phyloP scores from a whole-genome alignment of 2,888 invertebrate species.

The Galeruca laticollis region DNA sequence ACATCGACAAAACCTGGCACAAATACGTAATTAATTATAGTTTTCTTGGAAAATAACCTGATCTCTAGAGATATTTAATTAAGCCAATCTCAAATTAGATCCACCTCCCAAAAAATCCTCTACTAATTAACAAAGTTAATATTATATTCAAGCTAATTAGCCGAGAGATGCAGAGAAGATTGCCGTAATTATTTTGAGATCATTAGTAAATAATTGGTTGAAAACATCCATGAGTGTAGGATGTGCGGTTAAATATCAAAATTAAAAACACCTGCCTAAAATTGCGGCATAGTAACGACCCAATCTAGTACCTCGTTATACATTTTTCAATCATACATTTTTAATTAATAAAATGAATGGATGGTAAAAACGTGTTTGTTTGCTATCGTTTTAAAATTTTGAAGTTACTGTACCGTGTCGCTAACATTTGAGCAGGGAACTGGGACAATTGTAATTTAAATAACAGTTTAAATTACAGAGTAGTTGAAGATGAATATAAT shows the following conservation, averaged over 20 bases:
- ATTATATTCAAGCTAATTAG: slow-evolving; percentile 50
- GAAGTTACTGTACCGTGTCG: slow-evolving; percentile 1
- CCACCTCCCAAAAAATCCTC: slow-evolving; percentile 43
- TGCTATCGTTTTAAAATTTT: neutral
- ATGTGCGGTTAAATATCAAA: slow-evolving; percentile 47
- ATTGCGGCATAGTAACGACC: slow-evolving; percentile 39
- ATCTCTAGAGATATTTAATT: slow-evolving; percentile 31
- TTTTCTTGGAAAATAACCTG: slow-evolving; percentile 30
- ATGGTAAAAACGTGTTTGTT: neutral
- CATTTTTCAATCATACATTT: slow-evolving; percentile 33
- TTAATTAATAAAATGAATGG: slow-evolving; percentile 21
- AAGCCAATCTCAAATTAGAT: slow-evolving; percentile 43
- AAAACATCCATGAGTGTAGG: slow-evolving; percentile 49
- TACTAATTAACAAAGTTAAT: slow-evolving; percentile 49
- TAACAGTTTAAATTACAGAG: neutral
- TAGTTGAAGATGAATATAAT: neutral
- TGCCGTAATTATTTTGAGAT: slow-evolving; percentile 51
- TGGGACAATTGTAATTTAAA: neutral
- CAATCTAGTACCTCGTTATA: slow-evolving; percentile 34
- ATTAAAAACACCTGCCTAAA: slow-evolving; percentile 52
- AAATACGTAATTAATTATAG: slow-evolving; percentile 29
- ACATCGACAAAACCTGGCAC: slow-evolving; percentile 30
- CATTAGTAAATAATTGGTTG: slow-evolving; percentile 55
- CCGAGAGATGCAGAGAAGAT: slow-evolving; percentile 47
- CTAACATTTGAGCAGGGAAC: neutral